Evolutionary conservation across 1,140 invertebrate species (phyloP), one percentile per base, ranked within the genome.

Genomic region (Megalonaias nervosa): DNA sequence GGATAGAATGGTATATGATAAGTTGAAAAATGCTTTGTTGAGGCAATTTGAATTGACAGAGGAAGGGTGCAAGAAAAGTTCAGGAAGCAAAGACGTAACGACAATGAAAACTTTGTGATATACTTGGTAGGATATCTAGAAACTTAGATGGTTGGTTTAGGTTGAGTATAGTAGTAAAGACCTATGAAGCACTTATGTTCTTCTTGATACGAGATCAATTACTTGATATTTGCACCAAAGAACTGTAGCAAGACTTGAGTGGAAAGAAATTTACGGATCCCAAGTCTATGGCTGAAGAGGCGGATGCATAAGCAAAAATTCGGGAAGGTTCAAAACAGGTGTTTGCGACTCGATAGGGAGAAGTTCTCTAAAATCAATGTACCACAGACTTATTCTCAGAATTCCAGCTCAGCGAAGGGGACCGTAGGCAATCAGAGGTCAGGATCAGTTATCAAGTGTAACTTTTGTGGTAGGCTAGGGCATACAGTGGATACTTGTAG

Each of bases 71-170:
- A 66, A 21, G 26, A 21, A 23, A 66, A 66, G 26, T 15, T 66
- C 64, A 9, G 9, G 55, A 12, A 26, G 31, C 26, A 26, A 67
- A 67, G 65, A 19, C 26, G 26, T 9, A 6, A 19, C 16, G 65
- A 67, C 5, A 67, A 26, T 67, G 65, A 67, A 48, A 31, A 26
- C 31, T 31, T 67, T 31, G 65, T 67, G n/a, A 31, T 67, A n/a
- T n/a, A n/a, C n/a, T n/a, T n/a, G n/a, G n/a, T n/a, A n/a, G n/a
- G n/a, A n/a, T n/a, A n/a, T n/a, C n/a, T n/a, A n/a, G 65, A 38
- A 15, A 67, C n/a, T 38, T 67, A 31, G 16, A 67, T 31, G 65
- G 65, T 9, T 31, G 65, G 26, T 19, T 67, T 67, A 67, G 15
- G 26, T 31, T 67, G 65, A 67, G 65, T 31, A 67, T 38, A 38